phyloP scores from a whole-genome alignment of 1,140 invertebrate genomes.

The Pentalonia nigronervosa region DNA sequence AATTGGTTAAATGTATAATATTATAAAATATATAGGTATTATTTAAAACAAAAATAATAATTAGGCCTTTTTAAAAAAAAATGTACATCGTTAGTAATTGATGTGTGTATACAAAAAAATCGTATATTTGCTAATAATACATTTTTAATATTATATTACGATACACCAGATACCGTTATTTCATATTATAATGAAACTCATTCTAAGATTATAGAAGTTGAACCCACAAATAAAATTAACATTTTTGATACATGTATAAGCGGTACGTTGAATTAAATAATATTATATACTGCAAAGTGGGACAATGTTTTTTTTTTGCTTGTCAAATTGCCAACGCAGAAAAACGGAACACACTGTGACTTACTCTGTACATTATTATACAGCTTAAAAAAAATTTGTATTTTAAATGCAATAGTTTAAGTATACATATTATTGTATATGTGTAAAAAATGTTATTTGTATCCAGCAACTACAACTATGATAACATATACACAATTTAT shows the following conservation, averaged over 20 bases:
- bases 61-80: not conserved
- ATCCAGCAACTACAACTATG: not conserved
- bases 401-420: not conserved
- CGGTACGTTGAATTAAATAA: not conserved
- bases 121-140: not conserved
- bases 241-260: not conserved
- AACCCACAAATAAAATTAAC: not conserved
- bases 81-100: not conserved
- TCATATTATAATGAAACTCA: not conserved
- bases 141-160: not conserved
- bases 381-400: not conserved
- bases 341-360: not conserved
- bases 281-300: not conserved
- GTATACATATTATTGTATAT: not conserved
- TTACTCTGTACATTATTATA: not conserved
- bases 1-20: too few relatives aligned
- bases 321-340: not conserved
- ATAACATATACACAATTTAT: not conserved
- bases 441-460: not conserved
- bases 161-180: not conserved
- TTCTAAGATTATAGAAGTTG: too few relatives aligned
- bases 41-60: not conserved
- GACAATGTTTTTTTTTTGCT: not conserved
- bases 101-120: too few relatives aligned
- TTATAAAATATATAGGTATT: too few relatives aligned